Conservation (phyloP, 2,888 invertebrate species). For the Diaperis boleti region DNA sequence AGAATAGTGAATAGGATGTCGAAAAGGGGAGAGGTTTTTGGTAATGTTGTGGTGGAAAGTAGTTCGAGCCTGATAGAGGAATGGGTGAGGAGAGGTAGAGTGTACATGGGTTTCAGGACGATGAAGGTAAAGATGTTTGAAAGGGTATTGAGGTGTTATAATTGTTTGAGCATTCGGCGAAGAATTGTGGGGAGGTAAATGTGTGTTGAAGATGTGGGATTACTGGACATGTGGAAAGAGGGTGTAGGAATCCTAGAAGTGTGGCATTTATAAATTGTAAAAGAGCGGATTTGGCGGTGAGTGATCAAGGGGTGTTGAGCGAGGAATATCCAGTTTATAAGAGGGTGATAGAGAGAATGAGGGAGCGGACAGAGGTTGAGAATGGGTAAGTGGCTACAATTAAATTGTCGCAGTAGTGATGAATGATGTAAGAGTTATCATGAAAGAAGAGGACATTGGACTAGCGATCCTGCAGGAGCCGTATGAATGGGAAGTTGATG, state of each 20-base stretch:
- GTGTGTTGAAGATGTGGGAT: neutral
- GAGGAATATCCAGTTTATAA: neutral
- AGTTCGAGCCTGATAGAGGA: no score
- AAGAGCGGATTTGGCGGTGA: neutral
- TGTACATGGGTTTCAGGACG: no score
- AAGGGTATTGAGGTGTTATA: no score
- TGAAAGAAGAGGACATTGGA: neutral
- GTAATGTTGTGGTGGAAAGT: no score
- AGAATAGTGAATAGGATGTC: no score
- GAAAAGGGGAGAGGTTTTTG: no score
- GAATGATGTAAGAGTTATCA: constrained; percentile 1
- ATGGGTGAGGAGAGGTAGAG: no score
- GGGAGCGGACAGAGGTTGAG: neutral
- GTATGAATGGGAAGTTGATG: neutral
- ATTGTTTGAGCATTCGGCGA: no score
- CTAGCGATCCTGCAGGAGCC: constrained; percentile 1
- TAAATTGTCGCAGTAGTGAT: constrained; percentile 3
- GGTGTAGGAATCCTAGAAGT: neutral
- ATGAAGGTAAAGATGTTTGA: no score
- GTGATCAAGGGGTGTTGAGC: no score
- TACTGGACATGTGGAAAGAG: neutral
- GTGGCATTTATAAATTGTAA: no score
- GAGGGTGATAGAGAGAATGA: no score
- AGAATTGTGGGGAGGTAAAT: neutral
- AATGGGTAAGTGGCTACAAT: constrained; percentile 3